phyloP scores from a whole-genome alignment of 1,140 invertebrate species.

The Aleiodes sp. region DNA sequence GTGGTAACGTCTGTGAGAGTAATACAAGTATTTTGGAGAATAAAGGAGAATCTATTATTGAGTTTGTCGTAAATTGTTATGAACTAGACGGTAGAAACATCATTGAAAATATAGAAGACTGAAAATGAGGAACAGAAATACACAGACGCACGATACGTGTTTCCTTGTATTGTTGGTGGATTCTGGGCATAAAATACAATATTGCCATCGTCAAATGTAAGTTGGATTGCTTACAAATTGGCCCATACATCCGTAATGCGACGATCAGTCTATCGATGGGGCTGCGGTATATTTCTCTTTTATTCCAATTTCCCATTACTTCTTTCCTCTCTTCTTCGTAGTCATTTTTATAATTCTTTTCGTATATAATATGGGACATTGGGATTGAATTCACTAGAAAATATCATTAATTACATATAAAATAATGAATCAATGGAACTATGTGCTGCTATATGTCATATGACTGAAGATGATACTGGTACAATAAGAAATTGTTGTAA shows the following conservation, averaged over 20 bases:
- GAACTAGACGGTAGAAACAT: background rate
- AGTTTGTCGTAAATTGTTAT: background rate
- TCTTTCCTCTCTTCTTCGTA: slow-evolving; percentile 25
- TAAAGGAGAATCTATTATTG: too few species aligned
- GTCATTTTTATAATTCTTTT: slow-evolving; percentile 44
- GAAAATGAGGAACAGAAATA: background rate
- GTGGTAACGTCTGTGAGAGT: background rate
- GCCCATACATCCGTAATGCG: slow-evolving; percentile 65
- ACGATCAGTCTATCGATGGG: slow-evolving; percentile 53
- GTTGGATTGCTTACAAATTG: slow-evolving; percentile 68
- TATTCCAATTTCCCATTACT: background rate
- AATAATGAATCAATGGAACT: too few species aligned
- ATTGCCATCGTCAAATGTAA: slow-evolving; percentile 58
- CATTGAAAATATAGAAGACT: background rate
- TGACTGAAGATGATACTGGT: too few species aligned
- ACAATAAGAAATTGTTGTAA: too few species aligned
- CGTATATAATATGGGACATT: too few species aligned
- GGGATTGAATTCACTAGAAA: too few species aligned
- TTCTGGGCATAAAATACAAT: slow-evolving; percentile 64
- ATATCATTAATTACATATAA: too few species aligned
- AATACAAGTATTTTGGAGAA: too few species aligned
- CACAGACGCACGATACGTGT: too few species aligned
- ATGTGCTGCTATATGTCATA: too few species aligned
- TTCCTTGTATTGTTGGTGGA: slow-evolving; percentile 38
- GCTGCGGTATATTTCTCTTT: slow-evolving; percentile 32